Evolutionary conservation across 2,113 vertebrate species (phyloP), one percentile per base, ranked within the genome.

Genomic region (Romanogobio albipinnatus): DNA sequence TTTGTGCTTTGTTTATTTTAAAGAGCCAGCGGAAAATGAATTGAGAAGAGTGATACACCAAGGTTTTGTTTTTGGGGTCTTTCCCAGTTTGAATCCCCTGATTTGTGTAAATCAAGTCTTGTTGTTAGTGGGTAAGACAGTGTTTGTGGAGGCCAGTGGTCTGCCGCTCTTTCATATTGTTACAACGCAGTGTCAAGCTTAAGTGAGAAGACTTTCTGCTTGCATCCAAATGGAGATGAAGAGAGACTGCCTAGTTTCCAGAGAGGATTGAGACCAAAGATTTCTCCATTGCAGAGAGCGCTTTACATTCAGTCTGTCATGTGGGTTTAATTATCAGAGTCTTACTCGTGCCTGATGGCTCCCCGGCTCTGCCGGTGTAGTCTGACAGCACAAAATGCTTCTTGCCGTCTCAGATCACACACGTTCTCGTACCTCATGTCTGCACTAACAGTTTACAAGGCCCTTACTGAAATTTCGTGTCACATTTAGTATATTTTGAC

Each of bases 1-100:
- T 92, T 90, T 92, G 89, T 88, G 64, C 87, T 56, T 90, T 92
- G 91, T 94, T 94, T 94, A 93, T 94, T 93, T 71, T 22, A 82
- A 71, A 43, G 45, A 56, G 80, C 64, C 45, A 68, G 47, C 5
- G 5, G 62, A 51, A 29, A 82, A 75, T 29, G n/a, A 51, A 83
- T 22, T 5, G 66, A 71, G 47, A 76, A 59, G 36, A 29, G 24
- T 24, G 88, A 90, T 85, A 66, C 80, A 76, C 64, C 47, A 17
- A 36, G 11, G 66, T 51, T 77, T 80, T 89, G 86, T 85, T 79
- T 86, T 62, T 83, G 76, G 77, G 73, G 45, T 91, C 89, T 45
- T 68, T 81, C 86, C 75, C 76, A 61, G 76, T 47, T 84, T 88
- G 86, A 76, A 86, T 22, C 43, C 61, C 53, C 77, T 64, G 84